phyloP scores from a whole-genome alignment of 1,140 invertebrate genomes.

The Zaprionus ornatus region DNA sequence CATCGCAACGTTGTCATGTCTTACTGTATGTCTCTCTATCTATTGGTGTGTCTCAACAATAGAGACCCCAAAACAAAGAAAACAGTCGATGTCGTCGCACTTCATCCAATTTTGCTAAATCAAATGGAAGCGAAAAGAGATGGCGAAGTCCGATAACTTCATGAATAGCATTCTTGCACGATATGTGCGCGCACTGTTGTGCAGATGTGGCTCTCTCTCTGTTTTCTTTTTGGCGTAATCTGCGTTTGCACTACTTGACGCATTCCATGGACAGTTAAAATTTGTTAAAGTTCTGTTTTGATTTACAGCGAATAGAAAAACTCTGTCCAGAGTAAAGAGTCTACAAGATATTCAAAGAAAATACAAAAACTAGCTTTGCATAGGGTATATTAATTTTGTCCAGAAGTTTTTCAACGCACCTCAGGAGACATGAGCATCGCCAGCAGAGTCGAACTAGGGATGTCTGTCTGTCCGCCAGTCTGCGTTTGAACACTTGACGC shows the following conservation, averaged over 20 bases:
- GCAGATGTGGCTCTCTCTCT: neutral
- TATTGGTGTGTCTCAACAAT: conserved; percentile 21
- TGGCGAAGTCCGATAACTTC: conserved; percentile 36
- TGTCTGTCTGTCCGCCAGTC: no score
- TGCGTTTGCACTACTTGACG: neutral
- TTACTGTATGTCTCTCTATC: conserved; percentile 1
- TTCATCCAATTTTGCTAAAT: conserved; percentile 19
- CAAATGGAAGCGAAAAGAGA: conserved; percentile 33
- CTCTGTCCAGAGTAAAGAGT: neutral
- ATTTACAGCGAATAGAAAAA: neutral
- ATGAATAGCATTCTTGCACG: conserved; percentile 23
- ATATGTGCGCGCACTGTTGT: conserved; percentile 1
- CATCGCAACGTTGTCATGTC: conserved; percentile 33
- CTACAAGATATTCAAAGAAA: neutral
- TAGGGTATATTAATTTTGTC: no score
- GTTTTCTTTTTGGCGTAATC: neutral
- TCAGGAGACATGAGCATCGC: no score
- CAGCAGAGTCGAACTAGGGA: no score
- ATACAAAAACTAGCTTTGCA: no score
- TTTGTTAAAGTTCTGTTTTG: neutral
- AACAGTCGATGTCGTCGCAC: conserved; percentile 30
- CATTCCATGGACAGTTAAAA: neutral
- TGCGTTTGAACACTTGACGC: neutral
- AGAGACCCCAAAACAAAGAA: conserved; percentile 15
- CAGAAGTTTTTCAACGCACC: no score